Evolutionary conservation across 2,113 vertebrate species (phyloP).

Genomic region (Sapayoa aenigma): DNA sequence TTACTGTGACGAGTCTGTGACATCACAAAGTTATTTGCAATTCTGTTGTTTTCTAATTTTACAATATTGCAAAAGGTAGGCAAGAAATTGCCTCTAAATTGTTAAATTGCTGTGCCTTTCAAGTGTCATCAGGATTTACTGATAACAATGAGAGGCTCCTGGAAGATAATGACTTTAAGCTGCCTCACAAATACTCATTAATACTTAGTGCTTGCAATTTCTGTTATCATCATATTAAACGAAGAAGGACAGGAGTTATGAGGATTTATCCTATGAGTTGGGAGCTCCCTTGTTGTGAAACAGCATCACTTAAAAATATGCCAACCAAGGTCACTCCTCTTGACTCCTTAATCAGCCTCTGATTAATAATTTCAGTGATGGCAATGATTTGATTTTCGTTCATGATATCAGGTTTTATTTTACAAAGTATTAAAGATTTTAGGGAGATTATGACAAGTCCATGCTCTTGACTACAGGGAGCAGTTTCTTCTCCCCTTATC

Average conservation of each 20-base stretch:
- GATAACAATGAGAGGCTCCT: neutral
- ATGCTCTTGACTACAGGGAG: neutral
- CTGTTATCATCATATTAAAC: neutral
- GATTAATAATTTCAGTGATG: neutral
- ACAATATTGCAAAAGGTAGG: neutral
- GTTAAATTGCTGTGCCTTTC: neutral
- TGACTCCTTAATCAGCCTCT: neutral
- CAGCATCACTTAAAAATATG: neutral
- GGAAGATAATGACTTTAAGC: slow-evolving; percentile 3
- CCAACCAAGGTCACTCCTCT: neutral
- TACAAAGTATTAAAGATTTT: neutral
- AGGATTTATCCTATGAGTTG: too few relatives aligned
- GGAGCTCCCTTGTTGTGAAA: neutral
- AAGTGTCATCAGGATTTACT: neutral
- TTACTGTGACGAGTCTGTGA: neutral
- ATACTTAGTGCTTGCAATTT: neutral
- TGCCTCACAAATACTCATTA: neutral
- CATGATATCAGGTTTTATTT: neutral
- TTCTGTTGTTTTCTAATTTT: neutral
- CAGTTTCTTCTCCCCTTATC: neutral
- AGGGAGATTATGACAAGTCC: neutral
- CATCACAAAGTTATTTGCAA: neutral
- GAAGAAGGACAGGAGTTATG: neutral
- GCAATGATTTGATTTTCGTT: neutral
- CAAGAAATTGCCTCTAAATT: neutral